Evolutionary conservation across 2,797 vertebrate species (phyloP), one percentile per base, ranked within the genome.

Genomic region (Pempheris klunzingeri): DNA sequence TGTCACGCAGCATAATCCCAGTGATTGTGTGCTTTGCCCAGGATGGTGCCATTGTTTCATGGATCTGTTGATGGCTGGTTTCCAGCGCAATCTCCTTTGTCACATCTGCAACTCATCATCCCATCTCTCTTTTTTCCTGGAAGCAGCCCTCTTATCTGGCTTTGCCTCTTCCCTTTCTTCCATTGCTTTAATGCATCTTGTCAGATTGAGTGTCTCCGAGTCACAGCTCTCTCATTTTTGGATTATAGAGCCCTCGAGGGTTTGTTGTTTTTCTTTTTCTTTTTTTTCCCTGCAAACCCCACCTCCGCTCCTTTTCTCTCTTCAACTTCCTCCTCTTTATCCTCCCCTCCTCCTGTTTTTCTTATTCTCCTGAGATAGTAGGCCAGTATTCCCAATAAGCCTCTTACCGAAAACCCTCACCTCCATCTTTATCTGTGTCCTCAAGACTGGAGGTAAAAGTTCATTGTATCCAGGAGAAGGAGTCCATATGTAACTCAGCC

Each of bases 71-170:
- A 87, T 87, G 87, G 87, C 82, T 87, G 77, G 81, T 90, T 93
- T 93, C 88, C 87, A 90, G 75, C 78, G 57, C 88, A 81, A 85
- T 91, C 87, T 88, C 78, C 76, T 92, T 85, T 87, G 90, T 92
- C 91, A 87, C 87, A 88, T 92, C 89, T 91, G 64, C 70, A 84
- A 79, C 87, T 92, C 88, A 89, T 93, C 89, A 75, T 85, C 78
- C 71, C 78, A 83, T 89, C 87, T 80, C 67, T 78, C 65, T 75
- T 49, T 71, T 17, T 50, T 62, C 79, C 81, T 86, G 66, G 77
- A 90, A 90, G 76, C 72, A 78, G 76, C 61, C 46, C 69, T 86
- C 85, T 90, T 91, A 87, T 91, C 82, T 77, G 70, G 61, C 78
- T 87, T 60, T 79, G 57, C 75, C 53, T 83, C 73, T 82, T 73